phyloP scores from a whole-genome alignment of 2,113 vertebrate genomes.

The Nibea albiflora region DNA sequence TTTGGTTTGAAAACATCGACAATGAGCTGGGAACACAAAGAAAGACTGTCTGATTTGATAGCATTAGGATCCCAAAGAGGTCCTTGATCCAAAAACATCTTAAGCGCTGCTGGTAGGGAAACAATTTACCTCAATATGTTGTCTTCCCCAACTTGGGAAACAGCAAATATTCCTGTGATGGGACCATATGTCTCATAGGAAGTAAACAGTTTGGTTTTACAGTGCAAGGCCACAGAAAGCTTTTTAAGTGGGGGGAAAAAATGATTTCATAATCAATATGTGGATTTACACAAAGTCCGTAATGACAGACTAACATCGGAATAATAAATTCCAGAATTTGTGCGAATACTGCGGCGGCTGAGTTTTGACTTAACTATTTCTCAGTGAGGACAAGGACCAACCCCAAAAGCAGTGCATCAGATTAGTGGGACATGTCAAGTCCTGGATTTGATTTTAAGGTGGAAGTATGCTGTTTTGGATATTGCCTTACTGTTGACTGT shows the following conservation, averaged over 20 bases:
- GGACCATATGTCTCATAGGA: neutral
- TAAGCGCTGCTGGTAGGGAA: neutral
- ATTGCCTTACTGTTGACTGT: constrained; percentile 5
- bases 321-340: constrained; percentile 13
- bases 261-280: neutral
- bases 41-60: neutral
- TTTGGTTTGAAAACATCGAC: neutral
- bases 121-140: neutral
- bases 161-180: neutral
- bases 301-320: constrained; percentile 13
- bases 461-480: constrained; percentile 17
- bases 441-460: constrained; percentile 27
- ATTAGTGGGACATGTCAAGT: constrained; percentile 18
- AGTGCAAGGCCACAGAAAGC: neutral
- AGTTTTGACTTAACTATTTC: constrained; percentile 12
- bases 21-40: neutral
- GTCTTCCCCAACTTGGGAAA: neutral
- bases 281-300: constrained; percentile 8
- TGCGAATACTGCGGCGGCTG: neutral
- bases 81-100: neutral
- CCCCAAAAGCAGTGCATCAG: neutral
- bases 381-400: neutral
- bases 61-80: neutral
- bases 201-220: constrained; percentile 11
- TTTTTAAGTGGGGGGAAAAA: neutral